These are phyloP conservation scores for Lepidochitona cinerea DNA, from an alignment of 2,888 invertebrate species.

Conservation along the genomic window DNA sequence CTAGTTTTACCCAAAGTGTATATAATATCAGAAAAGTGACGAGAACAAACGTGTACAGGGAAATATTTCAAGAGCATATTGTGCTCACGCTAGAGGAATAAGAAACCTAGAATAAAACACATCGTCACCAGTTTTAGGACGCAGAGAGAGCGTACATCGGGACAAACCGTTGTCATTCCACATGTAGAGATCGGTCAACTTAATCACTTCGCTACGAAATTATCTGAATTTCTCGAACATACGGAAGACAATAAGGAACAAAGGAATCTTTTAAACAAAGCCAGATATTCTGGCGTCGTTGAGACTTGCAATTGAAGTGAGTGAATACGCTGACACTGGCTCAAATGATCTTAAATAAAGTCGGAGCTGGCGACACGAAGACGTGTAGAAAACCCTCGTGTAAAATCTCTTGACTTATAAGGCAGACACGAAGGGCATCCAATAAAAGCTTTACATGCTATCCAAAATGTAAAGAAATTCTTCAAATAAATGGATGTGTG, in stretches of 20 bases:
- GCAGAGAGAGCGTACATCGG: no score
- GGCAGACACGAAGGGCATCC: background rate
- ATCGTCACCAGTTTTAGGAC: no score
- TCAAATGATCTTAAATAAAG: constrained; percentile 7
- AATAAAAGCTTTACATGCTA: no score
- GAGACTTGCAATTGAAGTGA: background rate
- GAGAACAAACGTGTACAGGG: no score
- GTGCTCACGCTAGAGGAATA: no score
- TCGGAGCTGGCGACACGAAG: background rate
- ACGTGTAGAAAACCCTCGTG: background rate
- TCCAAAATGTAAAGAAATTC: no score
- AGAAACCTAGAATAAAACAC: no score
- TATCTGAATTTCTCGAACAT: background rate
- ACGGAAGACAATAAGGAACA: background rate
- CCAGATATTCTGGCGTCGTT: background rate
- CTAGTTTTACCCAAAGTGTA: no score
- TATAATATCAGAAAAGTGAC: no score
- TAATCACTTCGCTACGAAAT: background rate
- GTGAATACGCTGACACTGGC: background rate
- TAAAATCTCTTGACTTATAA: background rate
- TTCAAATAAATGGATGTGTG: no score
- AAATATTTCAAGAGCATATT: no score
- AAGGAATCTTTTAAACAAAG: constrained; percentile 1
- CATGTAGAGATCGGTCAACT: background rate
- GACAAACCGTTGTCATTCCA: no score